Evolutionary conservation across 2,888 invertebrate genomes (phyloP), one percentile per base, ranked within the genome.

Genomic region (Ectemnius continuus): DNA sequence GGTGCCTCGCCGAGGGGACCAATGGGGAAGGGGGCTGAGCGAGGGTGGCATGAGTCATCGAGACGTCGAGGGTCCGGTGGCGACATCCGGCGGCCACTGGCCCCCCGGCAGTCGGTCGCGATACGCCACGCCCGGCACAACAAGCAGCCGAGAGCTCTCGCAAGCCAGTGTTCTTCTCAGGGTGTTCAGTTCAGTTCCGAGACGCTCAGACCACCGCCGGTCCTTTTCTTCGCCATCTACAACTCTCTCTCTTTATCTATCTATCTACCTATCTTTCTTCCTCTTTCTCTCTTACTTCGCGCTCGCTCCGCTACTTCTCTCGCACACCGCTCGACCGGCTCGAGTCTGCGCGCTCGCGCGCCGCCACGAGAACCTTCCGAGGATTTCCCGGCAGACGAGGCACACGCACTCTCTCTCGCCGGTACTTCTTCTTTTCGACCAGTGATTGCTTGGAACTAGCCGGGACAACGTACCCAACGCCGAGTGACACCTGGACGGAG

Each of bases 111-210:
- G 89, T 91, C 88, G 86, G 87, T 89, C 89, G 91, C 89, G 89
- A 88, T 87, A 87, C 90, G 90, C 90, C 90, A 90, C 90, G 90
- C 90, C 90, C 90, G 90, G 85, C 68, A 71, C 79, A 83, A 85
- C 86, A 85, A 73, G 60, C 69, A 56, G 48, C 26, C 62, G 59
- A 73, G 59, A 52, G 16, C 52, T 52, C 52, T 52, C 36, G 36
- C 36, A 6, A 36, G 36, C 36, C 46, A 20, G 20, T 63, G 67
- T 28, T 28, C 16, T 46, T 26, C 26, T 68, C 64, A 58, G 52
- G 16, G 52, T 52, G 52, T 36, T 36, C 36, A 52, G 16, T 16
- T 52, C 52, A 14, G 52, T 52, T 52, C 52, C n/a, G 16, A 52
- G 52, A 16, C 16, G 52, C 45, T 56, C 47, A 23, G 26, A 57